Percentiles rank a stretch among this genome's conserved stretches.
phyloP scores from a whole-genome alignment of 2,888 invertebrate genomes.

The Neoitamus cyanurus region DNA sequence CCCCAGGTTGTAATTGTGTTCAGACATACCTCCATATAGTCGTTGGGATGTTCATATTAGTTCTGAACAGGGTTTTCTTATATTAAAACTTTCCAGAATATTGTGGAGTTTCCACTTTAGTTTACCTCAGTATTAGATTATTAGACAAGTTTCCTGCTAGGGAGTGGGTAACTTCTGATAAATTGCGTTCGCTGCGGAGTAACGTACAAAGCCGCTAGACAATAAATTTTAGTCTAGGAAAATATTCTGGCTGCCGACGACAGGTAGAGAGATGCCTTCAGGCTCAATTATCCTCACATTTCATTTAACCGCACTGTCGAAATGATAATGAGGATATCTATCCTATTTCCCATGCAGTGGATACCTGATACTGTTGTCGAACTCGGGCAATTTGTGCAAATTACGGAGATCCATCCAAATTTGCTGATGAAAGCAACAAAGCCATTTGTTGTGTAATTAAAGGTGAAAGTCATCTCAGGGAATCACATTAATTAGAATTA shows the following conservation, averaged over 20 bases:
- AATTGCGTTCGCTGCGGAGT: not conserved
- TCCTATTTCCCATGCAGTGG: not conserved
- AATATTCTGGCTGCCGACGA: not conserved
- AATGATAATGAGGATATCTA: not conserved
- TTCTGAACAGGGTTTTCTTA: not conserved
- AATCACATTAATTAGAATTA: constrained; percentile 44
- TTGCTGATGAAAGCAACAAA: constrained; percentile 14
- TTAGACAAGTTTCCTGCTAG: not conserved
- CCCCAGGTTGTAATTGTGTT: constrained; percentile 23
- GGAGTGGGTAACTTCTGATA: not conserved
- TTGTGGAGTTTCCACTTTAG: not conserved
- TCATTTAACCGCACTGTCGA: constrained; percentile 6
- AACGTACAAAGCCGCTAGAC: not conserved
- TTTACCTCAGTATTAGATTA: constrained; percentile 22
- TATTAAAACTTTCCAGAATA: constrained; percentile 1
- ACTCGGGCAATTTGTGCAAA: constrained; percentile 8
- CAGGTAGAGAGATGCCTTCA: not conserved
- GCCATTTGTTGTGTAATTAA: constrained; percentile 34
- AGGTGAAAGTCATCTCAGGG: constrained; percentile 41
- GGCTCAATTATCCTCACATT: constrained; percentile 5
- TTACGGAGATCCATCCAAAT: constrained; percentile 1
- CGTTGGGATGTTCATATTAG: not conserved
- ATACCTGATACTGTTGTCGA: not conserved
- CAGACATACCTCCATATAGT: not conserved
- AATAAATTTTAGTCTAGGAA: not conserved